phyloP scores from a whole-genome alignment of 2,888 invertebrate species.

The Caenorhabditis sp. region DNA sequence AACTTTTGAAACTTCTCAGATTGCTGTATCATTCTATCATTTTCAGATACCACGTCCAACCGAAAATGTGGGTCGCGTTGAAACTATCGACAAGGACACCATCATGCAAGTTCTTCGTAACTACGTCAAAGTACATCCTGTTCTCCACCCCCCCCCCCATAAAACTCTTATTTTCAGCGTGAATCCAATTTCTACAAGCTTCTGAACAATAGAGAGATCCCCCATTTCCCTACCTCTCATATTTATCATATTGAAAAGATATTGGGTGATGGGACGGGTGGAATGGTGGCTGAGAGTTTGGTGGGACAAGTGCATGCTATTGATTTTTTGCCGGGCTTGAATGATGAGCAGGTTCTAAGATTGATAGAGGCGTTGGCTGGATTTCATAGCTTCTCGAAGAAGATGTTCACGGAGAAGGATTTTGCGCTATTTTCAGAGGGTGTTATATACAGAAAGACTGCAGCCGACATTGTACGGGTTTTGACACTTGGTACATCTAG shows the following conservation, averaged over 20 bases:
- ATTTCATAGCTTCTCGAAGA: neutral
- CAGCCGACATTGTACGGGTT: constrained; percentile 20
- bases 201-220: constrained; percentile 9
- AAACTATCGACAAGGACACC: neutral
- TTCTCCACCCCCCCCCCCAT: too few species aligned
- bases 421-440: neutral
- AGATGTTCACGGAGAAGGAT: neutral
- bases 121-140: too few species aligned
- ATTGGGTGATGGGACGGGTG: constrained; percentile 13
- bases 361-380: constrained; percentile 5
- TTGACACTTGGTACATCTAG: constrained; percentile 14
- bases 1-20: too few species aligned
- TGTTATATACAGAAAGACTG: neutral
- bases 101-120: neutral
- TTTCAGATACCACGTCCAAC: constrained; percentile 17
- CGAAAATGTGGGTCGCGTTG: constrained; percentile 14
- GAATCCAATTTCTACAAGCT: constrained; percentile 33
- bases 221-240: constrained; percentile 20
- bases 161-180: too few species aligned
- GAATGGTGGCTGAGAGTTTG: constrained; percentile 28
- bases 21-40: too few species aligned
- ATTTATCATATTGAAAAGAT: constrained; percentile 27
- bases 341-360: constrained; percentile 9
- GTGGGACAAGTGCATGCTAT: constrained; percentile 11
- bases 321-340: constrained; percentile 28